These are phyloP conservation scores for Trematomus bernacchii DNA, from an alignment of 2,797 vertebrate species.

Conservation along the genomic window DNA sequence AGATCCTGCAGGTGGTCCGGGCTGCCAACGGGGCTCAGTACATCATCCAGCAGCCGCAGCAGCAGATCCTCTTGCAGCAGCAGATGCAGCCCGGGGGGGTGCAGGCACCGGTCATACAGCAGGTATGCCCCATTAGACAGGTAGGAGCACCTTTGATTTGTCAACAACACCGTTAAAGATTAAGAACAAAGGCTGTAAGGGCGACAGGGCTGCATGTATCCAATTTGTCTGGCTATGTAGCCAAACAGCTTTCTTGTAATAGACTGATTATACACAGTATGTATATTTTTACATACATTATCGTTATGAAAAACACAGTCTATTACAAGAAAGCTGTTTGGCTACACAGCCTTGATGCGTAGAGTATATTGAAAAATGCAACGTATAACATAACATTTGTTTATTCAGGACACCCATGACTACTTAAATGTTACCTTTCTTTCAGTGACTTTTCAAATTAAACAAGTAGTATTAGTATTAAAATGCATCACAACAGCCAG, in stretches of 20 bases:
- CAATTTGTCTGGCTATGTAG: too few species aligned
- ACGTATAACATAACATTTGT: conserved; percentile 23
- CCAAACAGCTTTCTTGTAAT: too few species aligned
- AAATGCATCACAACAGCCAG: neutral
- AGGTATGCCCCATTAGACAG: conserved; percentile 82
- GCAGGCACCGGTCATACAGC: conserved; percentile 97
- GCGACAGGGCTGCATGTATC: neutral
- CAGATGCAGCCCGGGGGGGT: conserved; percentile 97
- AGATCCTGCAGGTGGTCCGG: conserved; percentile 96
- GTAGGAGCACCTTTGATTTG: neutral
- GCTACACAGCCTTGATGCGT: conserved; percentile 10
- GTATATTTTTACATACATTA: too few species aligned
- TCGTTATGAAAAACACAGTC: neutral
- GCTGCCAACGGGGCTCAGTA: conserved; percentile 95
- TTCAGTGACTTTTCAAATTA: neutral
- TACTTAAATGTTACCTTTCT: neutral
- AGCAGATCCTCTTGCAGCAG: conserved; percentile 95
- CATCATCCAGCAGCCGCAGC: conserved; percentile 95
- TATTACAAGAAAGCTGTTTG: neutral
- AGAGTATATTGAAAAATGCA: conserved; percentile 12
- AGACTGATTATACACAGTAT: too few species aligned
- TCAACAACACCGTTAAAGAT: neutral
- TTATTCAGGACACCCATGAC: neutral
- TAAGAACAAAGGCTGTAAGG: neutral
- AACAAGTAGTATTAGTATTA: neutral